Percentiles rank a stretch among this genome's conserved stretches.
These are phyloP conservation scores for Diachrysia chrysitis DNA, from an alignment of 2,888 invertebrate species.

Conservation along the genomic window DNA sequence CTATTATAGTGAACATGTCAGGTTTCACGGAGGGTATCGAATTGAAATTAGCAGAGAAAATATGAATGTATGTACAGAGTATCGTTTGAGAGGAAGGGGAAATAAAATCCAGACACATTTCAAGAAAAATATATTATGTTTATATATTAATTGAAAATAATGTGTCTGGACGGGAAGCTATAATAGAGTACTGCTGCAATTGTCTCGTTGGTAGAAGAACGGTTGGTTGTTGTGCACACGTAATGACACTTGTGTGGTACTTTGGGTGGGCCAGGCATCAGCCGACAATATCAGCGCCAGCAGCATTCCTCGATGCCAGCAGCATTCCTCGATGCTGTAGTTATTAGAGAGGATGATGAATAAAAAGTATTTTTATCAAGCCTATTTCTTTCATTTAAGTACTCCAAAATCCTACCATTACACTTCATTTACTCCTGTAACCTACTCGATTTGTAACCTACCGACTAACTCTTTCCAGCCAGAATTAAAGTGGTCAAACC, in stretches of 20 bases:
- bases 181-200: slow-evolving; percentile 29
- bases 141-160: slow-evolving; percentile 30
- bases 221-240: slow-evolving; percentile 30
- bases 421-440: slow-evolving; percentile 4
- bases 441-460: no score
- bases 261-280: slow-evolving; percentile 24
- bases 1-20: slow-evolving; percentile 11
- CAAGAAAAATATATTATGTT: slow-evolving; percentile 10
- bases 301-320: no score
- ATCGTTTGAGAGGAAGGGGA: slow-evolving; percentile 9
- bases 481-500: background rate
- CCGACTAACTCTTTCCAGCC: background rate
- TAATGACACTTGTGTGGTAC: slow-evolving; percentile 33
- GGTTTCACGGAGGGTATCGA: slow-evolving; percentile 10
- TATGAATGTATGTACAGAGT: slow-evolving; percentile 7
- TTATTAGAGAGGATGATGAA: slow-evolving; percentile 20
- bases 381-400: slow-evolving; percentile 19
- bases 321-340: slow-evolving; percentile 19
- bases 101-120: slow-evolving; percentile 9
- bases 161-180: slow-evolving; percentile 23
- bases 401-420: slow-evolving; percentile 13
- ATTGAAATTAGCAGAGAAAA: slow-evolving; percentile 4
- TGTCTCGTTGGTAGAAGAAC: slow-evolving; percentile 31
- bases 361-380: slow-evolving; percentile 15
- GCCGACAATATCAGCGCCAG: slow-evolving; percentile 22